phyloP scores from a whole-genome alignment of 2,113 vertebrate genomes.

The Gambusia holbrooki region DNA sequence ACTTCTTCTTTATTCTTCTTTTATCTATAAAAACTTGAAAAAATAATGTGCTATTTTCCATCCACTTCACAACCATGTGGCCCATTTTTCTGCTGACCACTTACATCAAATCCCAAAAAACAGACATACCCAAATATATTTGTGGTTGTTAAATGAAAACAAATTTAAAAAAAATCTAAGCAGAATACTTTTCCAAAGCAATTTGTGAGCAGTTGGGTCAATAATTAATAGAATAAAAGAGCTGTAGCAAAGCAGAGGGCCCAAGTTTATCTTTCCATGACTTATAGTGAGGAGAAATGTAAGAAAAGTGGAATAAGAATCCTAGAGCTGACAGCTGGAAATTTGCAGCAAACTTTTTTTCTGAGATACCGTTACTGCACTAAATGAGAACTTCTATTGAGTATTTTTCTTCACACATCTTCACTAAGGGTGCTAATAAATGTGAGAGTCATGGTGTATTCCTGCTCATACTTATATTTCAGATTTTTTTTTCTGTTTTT shows the following conservation, averaged over 20 bases:
- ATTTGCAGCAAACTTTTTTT: neutral
- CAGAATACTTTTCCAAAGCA: too few species aligned
- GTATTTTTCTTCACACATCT: neutral
- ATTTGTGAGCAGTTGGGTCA: neutral
- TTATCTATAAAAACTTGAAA: too few species aligned
- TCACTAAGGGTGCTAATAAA: neutral
- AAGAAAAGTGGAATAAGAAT: neutral
- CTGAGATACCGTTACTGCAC: neutral
- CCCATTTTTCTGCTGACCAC: too few species aligned
- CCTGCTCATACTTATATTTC: neutral
- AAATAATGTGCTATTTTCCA: too few species aligned
- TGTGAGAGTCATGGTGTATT: neutral
- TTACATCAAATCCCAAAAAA: too few species aligned
- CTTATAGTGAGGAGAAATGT: neutral
- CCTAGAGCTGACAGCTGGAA: neutral
- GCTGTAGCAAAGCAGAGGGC: neutral
- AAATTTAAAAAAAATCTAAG: too few species aligned
- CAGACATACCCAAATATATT: too few species aligned
- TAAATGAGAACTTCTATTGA: neutral
- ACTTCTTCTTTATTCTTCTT: too few species aligned
- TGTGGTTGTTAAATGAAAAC: too few species aligned
- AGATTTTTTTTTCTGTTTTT: neutral
- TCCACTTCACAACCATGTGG: too few species aligned
- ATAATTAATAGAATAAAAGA: neutral
- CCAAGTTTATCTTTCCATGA: neutral